These are phyloP conservation scores for Onychomys torridus DNA, from an alignment of 2,797 vertebrate genomes.

Conservation along the genomic window DNA sequence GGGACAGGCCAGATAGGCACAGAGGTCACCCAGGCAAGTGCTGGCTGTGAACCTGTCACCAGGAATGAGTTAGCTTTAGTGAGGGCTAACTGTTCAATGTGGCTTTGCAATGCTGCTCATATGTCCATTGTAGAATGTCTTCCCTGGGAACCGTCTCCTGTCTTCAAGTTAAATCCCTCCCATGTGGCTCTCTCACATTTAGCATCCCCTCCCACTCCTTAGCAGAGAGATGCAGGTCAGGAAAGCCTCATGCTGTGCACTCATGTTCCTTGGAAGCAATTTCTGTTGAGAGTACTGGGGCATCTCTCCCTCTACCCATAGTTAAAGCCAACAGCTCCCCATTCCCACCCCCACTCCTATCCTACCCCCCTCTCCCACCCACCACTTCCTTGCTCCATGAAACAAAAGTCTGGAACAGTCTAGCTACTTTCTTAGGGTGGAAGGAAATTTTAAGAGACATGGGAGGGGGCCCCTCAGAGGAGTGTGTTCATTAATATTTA, in stretches of 20 bases:
- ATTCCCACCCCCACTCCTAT: too few species aligned
- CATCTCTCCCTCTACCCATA: background rate
- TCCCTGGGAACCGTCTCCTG: background rate
- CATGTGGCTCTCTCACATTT: background rate
- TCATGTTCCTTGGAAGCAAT: background rate
- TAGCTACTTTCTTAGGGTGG: background rate
- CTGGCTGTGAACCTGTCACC: background rate
- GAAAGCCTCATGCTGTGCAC: background rate
- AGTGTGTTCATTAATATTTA: background rate
- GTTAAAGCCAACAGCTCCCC: background rate
- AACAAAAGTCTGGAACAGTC: background rate
- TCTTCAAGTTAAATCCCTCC: accelerated
- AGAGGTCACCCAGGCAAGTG: background rate
- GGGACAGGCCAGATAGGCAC: background rate
- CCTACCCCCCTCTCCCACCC: background rate
- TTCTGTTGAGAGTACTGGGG: background rate
- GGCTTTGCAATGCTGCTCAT: background rate
- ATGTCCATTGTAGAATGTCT: background rate
- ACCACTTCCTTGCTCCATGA: background rate
- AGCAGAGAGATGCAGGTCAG: background rate
- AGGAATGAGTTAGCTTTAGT: background rate
- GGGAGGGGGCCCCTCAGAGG: accelerated
- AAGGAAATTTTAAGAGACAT: background rate
- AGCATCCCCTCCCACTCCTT: background rate
- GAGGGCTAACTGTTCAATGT: background rate